Percentiles rank a stretch among this genome's conserved stretches.
Conservation (phyloP, 2,113 vertebrate genomes). For the Euleptes europaea region DNA sequence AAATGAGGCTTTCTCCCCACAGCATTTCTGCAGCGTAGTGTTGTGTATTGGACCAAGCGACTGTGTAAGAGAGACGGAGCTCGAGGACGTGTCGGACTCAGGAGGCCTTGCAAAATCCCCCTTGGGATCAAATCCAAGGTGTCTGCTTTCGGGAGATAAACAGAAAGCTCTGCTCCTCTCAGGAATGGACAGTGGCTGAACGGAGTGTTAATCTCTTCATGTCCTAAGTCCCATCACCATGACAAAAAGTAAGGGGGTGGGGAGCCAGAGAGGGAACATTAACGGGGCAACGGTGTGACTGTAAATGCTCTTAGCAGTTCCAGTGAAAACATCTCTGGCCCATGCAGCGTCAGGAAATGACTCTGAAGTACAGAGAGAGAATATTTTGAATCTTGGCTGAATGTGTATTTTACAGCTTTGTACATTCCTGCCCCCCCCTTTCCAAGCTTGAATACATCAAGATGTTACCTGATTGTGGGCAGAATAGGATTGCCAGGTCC, state of each 20-base stretch:
- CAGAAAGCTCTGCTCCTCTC: slow-evolving; percentile 56
- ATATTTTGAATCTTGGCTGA: too few relatives aligned
- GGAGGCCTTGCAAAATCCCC: slow-evolving; percentile 65
- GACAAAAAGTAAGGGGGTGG: slow-evolving; percentile 28
- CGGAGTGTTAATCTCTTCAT: slow-evolving; percentile 67
- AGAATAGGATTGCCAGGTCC: too few relatives aligned
- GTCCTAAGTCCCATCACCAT: slow-evolving; percentile 27
- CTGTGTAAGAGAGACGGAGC: not conserved
- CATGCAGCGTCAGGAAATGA: not conserved
- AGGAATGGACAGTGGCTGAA: slow-evolving; percentile 58
- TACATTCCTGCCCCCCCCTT: too few relatives aligned
- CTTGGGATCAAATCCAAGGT: slow-evolving; percentile 69
- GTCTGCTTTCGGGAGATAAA: slow-evolving; percentile 79
- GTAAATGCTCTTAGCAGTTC: slow-evolving; percentile 45
- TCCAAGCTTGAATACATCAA: too few relatives aligned
- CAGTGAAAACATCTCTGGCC: slow-evolving; percentile 36
- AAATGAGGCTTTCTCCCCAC: not conserved
- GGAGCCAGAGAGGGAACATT: not conserved
- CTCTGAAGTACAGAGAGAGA: too few relatives aligned
- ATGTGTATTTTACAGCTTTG: too few relatives aligned
- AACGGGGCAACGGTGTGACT: slow-evolving; percentile 28
- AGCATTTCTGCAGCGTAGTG: not conserved
- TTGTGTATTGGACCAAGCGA: not conserved
- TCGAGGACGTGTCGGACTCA: slow-evolving; percentile 48
- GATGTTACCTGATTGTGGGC: too few relatives aligned